Base-by-base conservation (phyloP, 2,888 invertebrate species). In the Epistrophe eligans region DNA sequence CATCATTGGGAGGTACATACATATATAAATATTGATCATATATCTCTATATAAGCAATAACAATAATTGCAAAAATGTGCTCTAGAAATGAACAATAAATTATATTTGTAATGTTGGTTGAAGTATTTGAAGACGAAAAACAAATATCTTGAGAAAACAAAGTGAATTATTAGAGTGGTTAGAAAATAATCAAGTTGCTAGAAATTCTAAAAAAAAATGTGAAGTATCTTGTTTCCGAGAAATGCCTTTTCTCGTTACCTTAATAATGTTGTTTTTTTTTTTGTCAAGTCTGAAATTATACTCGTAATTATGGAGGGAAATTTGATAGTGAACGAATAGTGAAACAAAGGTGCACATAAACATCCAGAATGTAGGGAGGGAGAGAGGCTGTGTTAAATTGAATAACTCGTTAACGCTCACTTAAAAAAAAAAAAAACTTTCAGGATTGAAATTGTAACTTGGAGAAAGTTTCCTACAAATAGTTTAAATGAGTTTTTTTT, bases 51-150 rank as follows among this genome's bases (percentile, higher is more conserved):
- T 19, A 50, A 50, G 17, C 17, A 55, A 28, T 55, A 11, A 58
- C 38, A 58, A 58, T 58, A 58, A 58, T 58, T 58, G 58, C 17
- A 58, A 58, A 58, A 38, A 58, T 17, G 9, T 58, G 35, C 58
- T 58, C 58, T 58, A 35, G 17, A 58, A 35, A 38, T 58, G 11
- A 17, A 58, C 58, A 58, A 35, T 35, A 35, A 2, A 58, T 17
- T 17, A 6, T n/a, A 38, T 38, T 58, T 58, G 6, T 38, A 38
- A 58, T 35, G 3, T 35, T 35, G 17, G 17, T 17, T 35, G 15
- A 1, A 58, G 17, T 38, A 17, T 3, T 35, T 35, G 35, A 48
- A 48, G 17, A 17, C 0, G 17, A 58, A 11, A 17, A 35, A 10
- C 11, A n/a, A 57, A 8, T 24, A 24, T 24, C 10, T 48, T 48